Evolutionary conservation across 2,888 invertebrate genomes (phyloP).

Genomic region (Geotrupes spiniger): DNA sequence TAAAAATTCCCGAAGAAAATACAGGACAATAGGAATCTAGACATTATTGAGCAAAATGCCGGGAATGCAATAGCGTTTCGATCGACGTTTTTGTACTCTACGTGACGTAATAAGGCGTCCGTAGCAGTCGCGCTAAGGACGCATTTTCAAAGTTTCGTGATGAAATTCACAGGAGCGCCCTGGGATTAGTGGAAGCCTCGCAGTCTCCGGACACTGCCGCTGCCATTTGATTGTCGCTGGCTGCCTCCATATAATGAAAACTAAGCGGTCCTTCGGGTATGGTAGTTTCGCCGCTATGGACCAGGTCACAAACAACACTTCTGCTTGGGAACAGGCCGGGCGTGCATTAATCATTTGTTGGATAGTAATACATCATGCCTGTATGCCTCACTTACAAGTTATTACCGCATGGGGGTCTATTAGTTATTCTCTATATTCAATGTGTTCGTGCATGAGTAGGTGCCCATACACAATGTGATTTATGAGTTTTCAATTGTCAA

Average conservation of each 20-base stretch:
- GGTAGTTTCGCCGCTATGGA: conserved; percentile 14
- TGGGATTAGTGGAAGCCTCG: conserved; percentile 21
- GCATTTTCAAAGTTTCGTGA: conserved; percentile 25
- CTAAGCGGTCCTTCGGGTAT: conserved; percentile 27
- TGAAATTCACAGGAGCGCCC: conserved; percentile 26
- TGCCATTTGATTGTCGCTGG: conserved; percentile 26
- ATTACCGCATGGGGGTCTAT: conserved; percentile 1
- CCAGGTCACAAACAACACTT: conserved; percentile 11
- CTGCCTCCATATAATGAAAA: conserved; percentile 25
- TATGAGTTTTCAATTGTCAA: conserved; percentile 2
- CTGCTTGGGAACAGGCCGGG: neutral
- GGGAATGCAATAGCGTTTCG: conserved; percentile 20
- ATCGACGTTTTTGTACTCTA: conserved; percentile 20
- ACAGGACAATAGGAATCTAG: no score
- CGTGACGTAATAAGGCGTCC: conserved; percentile 17
- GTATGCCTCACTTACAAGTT: neutral
- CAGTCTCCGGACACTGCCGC: conserved; percentile 24
- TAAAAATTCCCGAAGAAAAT: no score
- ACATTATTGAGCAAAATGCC: conserved; percentile 2
- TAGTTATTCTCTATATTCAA: neutral
- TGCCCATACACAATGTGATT: neutral
- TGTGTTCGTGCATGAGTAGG: neutral
- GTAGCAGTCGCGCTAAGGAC: conserved; percentile 21
- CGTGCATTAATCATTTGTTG: neutral
- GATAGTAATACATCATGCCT: conserved; percentile 1